Base-by-base conservation (phyloP, 2,888 invertebrate genomes). In the Eustalomyia histrio region DNA sequence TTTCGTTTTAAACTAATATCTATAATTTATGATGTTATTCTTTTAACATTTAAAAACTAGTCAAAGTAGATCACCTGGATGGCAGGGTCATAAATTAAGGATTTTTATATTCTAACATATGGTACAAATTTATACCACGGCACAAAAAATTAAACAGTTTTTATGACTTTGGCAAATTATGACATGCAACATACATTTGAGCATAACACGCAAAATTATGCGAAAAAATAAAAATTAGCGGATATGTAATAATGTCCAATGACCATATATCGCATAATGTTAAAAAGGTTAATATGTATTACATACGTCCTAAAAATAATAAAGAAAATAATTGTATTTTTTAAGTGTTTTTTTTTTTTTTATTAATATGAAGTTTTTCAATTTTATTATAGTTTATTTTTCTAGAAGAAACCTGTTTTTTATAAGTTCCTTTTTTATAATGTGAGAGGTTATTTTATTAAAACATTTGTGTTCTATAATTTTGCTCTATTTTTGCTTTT, bases 1-100 rank as follows among this genome's bases (percentile, higher is more conserved):
- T 16, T 29, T 35, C 58, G 33, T 65, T 73, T 76, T 57, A 65
- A 74, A 76, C 52, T 60, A 73, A 80, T 69, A 76, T 73, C 68
- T 68, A 17, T 76, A 55, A 76, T 80, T 80, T 80, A 80, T 73
- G 57, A 58, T 43, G 33, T 68, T 58, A 69, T n/a, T 43, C 52
- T 24, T 55, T 63, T 52, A 6, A 58, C 18, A 16, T 33, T 67
- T 55, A 16, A 9, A 50, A 67, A 47, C 63, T 72, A 29, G 68
- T 14, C 71, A 72, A 81, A 74, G 78, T 67, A 60, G 81, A 81
- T 74, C 76, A 78, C 18, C 60, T 74, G 55, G 18, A 60, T 81
- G 76, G 33, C 39, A 33, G 72, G 43, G 73, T 60, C 64, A 74
- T 81, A 76, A 76, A 73, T 73, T 60, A 43, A 17, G 64, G 33